Evolutionary conservation across 2,888 invertebrate species (phyloP).

Genomic region (Tupiocoris notatus): DNA sequence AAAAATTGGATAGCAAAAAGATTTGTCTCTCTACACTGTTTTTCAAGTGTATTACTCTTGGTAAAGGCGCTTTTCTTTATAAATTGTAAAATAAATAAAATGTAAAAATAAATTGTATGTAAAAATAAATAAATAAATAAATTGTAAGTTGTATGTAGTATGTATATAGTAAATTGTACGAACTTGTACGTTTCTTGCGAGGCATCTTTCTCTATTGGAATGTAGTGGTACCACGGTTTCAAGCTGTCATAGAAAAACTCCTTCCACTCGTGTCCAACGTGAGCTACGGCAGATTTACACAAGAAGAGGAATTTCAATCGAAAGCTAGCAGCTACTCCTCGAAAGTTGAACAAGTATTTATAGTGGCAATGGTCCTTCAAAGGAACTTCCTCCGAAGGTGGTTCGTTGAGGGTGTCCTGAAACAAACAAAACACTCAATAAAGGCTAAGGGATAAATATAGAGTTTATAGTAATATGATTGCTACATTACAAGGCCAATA

Average conservation of each 20-base stretch:
- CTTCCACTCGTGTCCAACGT: slow-evolving; percentile 89
- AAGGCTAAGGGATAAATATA: too few species aligned
- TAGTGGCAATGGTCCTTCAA: slow-evolving; percentile 91
- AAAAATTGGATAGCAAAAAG: too few species aligned
- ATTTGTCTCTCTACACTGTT: too few species aligned
- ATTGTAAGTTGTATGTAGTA: too few species aligned
- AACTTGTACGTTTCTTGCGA: slow-evolving; percentile 68
- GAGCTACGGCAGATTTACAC: slow-evolving; percentile 89
- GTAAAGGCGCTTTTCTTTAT: too few species aligned
- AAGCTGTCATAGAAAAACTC: slow-evolving; percentile 92
- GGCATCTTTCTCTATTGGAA: slow-evolving; percentile 74
- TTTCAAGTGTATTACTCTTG: too few species aligned
- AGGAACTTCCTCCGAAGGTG: slow-evolving; percentile 81
- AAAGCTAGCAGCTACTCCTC: slow-evolving; percentile 96
- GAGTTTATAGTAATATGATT: too few species aligned
- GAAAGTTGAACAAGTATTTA: slow-evolving; percentile 92
- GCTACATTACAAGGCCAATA: too few species aligned
- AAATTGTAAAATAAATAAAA: too few species aligned
- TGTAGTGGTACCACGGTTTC: slow-evolving; percentile 93
- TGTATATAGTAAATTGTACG: too few species aligned
- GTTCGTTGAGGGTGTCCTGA: slow-evolving; percentile 80
- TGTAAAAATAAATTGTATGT: too few species aligned
- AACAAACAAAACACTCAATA: slow-evolving; percentile 46
- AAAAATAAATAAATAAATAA: too few species aligned
- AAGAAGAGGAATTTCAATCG: slow-evolving; percentile 93